Evolutionary conservation across 1,140 invertebrate species (phyloP).

Genomic region (Alviniconcha marisindica): DNA sequence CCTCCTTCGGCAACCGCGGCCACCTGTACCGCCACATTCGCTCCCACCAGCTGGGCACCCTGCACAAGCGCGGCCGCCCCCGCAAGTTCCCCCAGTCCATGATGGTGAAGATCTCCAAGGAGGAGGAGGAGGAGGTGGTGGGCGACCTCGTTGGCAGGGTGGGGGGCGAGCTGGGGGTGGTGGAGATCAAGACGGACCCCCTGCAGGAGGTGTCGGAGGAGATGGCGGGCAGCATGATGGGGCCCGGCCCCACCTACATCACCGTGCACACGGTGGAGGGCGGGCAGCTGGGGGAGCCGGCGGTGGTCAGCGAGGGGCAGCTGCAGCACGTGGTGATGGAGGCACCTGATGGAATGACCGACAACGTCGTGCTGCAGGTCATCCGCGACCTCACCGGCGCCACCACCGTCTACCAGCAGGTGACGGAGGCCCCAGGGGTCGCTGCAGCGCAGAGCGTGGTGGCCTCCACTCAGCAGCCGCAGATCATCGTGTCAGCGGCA

Average conservation of each 20-base stretch:
- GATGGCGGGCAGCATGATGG: neutral
- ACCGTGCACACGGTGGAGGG: slow-evolving; percentile 33
- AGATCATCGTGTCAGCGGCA: neutral
- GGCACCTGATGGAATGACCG: slow-evolving; percentile 19
- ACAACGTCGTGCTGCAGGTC: slow-evolving; percentile 32
- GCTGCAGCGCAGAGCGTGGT: neutral
- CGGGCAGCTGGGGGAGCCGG: neutral
- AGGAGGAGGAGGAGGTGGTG: neutral
- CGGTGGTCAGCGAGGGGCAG: slow-evolving; percentile 18
- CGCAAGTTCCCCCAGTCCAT: slow-evolving; percentile 29
- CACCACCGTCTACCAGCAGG: slow-evolving; percentile 32
- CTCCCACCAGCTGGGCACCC: slow-evolving; percentile 47
- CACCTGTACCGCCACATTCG: slow-evolving; percentile 46
- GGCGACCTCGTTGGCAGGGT: neutral
- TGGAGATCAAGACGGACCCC: slow-evolving; percentile 32
- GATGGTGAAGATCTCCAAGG: slow-evolving; percentile 16
- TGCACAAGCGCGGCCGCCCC: slow-evolving; percentile 42
- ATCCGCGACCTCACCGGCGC: slow-evolving; percentile 26
- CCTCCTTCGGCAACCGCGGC: slow-evolving; percentile 44
- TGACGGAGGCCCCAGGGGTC: neutral
- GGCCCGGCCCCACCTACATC: slow-evolving; percentile 27
- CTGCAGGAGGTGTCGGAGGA: neutral
- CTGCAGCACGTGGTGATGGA: slow-evolving; percentile 36
- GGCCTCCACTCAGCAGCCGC: neutral
- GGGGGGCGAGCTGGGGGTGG: neutral